These are phyloP conservation scores for Brachionus angularis DNA, from an alignment of 1,140 invertebrate genomes.

Conservation along the genomic window DNA sequence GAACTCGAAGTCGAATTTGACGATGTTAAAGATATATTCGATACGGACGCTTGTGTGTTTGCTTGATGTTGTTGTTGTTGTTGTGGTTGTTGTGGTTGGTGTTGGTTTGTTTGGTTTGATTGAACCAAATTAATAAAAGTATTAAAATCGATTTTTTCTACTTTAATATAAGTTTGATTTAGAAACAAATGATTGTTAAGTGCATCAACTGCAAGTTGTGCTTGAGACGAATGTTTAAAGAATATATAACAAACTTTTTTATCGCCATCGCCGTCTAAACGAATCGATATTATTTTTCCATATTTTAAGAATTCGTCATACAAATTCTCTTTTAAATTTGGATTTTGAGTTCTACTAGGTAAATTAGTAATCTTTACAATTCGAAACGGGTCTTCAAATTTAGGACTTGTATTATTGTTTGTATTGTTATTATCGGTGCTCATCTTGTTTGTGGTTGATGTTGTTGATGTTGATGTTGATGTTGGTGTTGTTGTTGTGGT, in stretches of 20 bases:
- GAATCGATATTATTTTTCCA: slow-evolving; percentile 91
- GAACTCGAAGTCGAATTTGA: slow-evolving; percentile 80
- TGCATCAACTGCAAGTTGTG: slow-evolving; percentile 6
- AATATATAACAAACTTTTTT: slow-evolving; percentile 81
- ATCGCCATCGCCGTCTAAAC: slow-evolving; percentile 73
- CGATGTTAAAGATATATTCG: slow-evolving; percentile 52
- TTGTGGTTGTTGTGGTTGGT: too few relatives aligned
- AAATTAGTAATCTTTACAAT: slow-evolving; percentile 28
- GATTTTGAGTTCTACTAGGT: slow-evolving; percentile 63
- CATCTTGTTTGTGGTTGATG: background rate
- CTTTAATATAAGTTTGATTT: background rate
- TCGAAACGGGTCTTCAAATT: slow-evolving; percentile 26
- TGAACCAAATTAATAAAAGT: too few relatives aligned
- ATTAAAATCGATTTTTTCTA: slow-evolving; percentile 66
- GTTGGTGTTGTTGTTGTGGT: background rate
- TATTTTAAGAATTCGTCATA: slow-evolving; percentile 98
- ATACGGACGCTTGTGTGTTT: slow-evolving; percentile 72
- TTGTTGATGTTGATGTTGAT: background rate
- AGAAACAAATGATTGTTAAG: slow-evolving; percentile 9
- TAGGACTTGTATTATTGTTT: slow-evolving; percentile 5
- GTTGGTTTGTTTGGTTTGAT: too few relatives aligned
- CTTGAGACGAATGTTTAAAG: slow-evolving; percentile 73
- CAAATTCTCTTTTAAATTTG: slow-evolving; percentile 88
- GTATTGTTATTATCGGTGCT: background rate
- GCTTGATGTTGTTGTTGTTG: slow-evolving; percentile 72